phyloP scores from a whole-genome alignment of 2,797 vertebrate species.

The Balearica regulorum region DNA sequence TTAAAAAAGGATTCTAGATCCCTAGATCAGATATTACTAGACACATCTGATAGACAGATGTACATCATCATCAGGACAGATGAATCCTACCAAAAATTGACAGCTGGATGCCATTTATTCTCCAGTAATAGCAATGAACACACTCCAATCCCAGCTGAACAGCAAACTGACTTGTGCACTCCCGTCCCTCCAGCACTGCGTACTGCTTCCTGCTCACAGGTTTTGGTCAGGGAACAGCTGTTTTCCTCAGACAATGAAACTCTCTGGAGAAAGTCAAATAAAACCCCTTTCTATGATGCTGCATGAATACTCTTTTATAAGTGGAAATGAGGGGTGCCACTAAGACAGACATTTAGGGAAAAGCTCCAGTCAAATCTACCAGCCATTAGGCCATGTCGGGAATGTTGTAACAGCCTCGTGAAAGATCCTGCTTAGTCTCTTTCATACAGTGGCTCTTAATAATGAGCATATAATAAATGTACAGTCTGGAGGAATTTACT shows the following conservation, averaged over 20 bases:
- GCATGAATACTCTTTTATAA: constrained; percentile 54
- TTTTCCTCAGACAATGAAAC: constrained; percentile 44
- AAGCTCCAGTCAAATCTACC: constrained; percentile 3
- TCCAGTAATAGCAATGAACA: background rate
- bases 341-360: constrained; percentile 19
- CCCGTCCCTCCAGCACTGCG: background rate
- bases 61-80: background rate
- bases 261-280: constrained; percentile 13
- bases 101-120: background rate
- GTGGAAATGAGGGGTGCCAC: constrained; percentile 26
- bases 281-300: constrained; percentile 25
- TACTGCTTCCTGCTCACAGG: background rate
- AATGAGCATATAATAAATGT: constrained; percentile 67
- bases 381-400: constrained; percentile 61
- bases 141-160: background rate
- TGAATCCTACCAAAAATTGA: background rate
- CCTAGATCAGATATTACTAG: background rate
- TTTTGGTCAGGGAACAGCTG: background rate
- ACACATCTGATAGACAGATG: background rate
- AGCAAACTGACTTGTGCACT: background rate
- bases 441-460: constrained; percentile 64
- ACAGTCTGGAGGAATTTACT: constrained; percentile 67
- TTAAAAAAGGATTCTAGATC: background rate
- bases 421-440: constrained; percentile 44
- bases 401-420: constrained; percentile 24